Conservation (phyloP, 64 coral and sea anemone genomes). For the Dendrophyllia cribrosa region DNA sequence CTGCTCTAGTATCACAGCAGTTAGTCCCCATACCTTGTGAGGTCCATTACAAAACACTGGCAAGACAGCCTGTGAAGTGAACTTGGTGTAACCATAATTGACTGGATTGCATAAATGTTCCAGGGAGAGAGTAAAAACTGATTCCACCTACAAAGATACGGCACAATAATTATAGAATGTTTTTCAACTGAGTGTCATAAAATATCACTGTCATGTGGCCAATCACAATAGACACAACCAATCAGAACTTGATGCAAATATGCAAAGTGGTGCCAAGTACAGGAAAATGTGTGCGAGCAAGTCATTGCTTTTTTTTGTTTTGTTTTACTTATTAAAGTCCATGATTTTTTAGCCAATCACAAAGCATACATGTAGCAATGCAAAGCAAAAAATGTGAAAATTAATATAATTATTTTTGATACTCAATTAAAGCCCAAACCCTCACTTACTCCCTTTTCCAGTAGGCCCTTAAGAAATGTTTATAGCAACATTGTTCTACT, state of each 20-base stretch:
- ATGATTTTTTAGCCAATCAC: no score
- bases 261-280: background rate
- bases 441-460: no score
- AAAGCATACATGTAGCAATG: no score
- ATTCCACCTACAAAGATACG: slow-evolving; percentile 62
- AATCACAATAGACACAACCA: background rate
- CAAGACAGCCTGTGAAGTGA: slow-evolving; percentile 54
- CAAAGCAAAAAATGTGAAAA: no score
- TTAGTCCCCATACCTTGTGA: slow-evolving; percentile 90
- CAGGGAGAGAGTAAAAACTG: slow-evolving; percentile 78
- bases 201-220: no score
- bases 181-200: background rate
- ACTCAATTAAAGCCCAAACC: no score
- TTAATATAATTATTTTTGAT: no score
- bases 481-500: no score
- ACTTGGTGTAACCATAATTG: slow-evolving; percentile 84
- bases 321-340: no score
- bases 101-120: slow-evolving; percentile 47
- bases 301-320: no score
- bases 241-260: background rate
- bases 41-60: slow-evolving; percentile 92
- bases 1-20: slow-evolving; percentile 83
- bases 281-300: no score
- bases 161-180: background rate
- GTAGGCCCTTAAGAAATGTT: no score